Evolutionary conservation across 92 coral and sea anemone species (phyloP).

Genomic region (Desmophyllum pertusum): DNA sequence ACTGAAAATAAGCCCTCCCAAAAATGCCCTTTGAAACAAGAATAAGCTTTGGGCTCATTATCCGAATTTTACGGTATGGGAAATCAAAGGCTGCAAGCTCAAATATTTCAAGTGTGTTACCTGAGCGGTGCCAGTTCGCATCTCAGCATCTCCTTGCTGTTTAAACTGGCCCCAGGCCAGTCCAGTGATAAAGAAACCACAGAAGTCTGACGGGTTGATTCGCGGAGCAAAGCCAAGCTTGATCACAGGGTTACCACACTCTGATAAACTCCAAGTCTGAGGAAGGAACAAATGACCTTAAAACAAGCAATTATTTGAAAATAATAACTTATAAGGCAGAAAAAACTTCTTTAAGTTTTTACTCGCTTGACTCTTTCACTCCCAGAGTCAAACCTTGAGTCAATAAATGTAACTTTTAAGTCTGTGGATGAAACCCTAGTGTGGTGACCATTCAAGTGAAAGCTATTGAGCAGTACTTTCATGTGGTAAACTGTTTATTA

Average conservation of each 20-base stretch:
- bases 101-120: constrained; percentile 6
- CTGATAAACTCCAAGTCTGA: constrained; percentile 73
- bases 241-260: constrained; percentile 59
- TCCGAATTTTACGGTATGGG: too few species aligned
- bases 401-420: too few species aligned
- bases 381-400: too few species aligned
- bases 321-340: too few species aligned
- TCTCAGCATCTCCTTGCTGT: constrained; percentile 63
- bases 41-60: too few species aligned
- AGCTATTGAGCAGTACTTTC: not conserved
- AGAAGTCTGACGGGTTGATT: constrained; percentile 61
- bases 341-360: too few species aligned
- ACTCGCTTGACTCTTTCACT: too few species aligned
- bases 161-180: constrained; percentile 88
- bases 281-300: not conserved
- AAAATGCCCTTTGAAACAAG: too few species aligned
- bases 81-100: not conserved
- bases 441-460: not conserved
- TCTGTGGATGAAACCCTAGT: too few species aligned
- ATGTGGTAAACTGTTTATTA: too few species aligned
- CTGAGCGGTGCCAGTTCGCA: constrained; percentile 51
- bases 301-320: not conserved
- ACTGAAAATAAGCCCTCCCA: too few species aligned
- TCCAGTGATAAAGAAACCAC: constrained; percentile 83
- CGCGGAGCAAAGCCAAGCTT: constrained; percentile 86